Evolutionary conservation across 2,797 vertebrate species (phyloP).

Genomic region (Luscinia megarhynchos): DNA sequence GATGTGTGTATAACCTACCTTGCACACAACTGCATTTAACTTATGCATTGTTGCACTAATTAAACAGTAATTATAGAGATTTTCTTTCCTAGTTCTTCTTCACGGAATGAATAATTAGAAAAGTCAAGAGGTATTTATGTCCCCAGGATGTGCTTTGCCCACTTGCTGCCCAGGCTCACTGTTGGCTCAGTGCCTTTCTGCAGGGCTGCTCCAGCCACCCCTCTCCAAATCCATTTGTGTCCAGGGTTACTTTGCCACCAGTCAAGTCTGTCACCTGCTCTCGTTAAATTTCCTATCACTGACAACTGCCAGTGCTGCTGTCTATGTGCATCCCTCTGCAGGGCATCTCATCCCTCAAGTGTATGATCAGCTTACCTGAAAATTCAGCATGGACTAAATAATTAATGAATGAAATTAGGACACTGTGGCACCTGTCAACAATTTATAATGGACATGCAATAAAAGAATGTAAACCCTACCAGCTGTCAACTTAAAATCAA

Average conservation of each 20-base stretch:
- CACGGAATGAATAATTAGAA: background rate
- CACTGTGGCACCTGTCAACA: background rate
- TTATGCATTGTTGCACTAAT: background rate
- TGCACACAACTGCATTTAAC: background rate
- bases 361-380: background rate
- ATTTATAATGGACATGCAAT: background rate
- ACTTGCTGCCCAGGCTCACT: background rate
- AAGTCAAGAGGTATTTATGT: background rate
- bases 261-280: background rate
- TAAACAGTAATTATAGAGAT: background rate
- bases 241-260: background rate
- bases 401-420: background rate
- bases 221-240: background rate
- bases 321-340: background rate
- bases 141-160: background rate
- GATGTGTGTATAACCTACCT: background rate
- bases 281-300: background rate
- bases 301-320: rapidly evolving
- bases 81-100: background rate
- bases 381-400: background rate
- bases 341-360: background rate
- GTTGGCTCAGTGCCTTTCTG: background rate
- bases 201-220: background rate
- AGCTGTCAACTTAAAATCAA: background rate
- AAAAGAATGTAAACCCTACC: background rate